Conservation (phyloP, 2,888 invertebrate species). For the Molorchus minor region DNA sequence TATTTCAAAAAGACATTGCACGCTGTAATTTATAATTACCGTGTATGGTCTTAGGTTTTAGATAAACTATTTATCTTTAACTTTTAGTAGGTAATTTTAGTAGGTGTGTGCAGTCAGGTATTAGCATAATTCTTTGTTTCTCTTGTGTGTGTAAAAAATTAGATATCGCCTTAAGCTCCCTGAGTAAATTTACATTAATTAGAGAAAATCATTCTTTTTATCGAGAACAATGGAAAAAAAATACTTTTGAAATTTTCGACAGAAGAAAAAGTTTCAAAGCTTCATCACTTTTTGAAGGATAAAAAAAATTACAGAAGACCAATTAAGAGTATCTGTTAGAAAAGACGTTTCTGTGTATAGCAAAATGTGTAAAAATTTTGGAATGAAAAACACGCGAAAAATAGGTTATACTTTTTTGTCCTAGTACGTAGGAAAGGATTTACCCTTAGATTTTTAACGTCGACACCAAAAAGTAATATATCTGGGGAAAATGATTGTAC, state of each 20-base stretch:
- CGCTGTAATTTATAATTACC: too few relatives aligned
- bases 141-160: too few relatives aligned
- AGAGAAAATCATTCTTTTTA: too few relatives aligned
- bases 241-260: conserved; percentile 1
- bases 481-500: neutral
- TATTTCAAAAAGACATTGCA: too few relatives aligned
- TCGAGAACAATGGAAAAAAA: neutral
- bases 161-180: too few relatives aligned
- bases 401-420: conserved; percentile 9
- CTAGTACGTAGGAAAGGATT: neutral
- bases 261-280: neutral
- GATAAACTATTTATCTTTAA: too few relatives aligned
- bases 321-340: neutral
- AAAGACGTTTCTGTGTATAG: conserved; percentile 1
- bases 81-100: too few relatives aligned
- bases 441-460: neutral
- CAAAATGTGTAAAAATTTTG: neutral
- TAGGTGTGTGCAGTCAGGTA: too few relatives aligned
- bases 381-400: neutral
- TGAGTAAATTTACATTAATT: too few relatives aligned
- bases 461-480: neutral
- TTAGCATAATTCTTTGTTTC: too few relatives aligned
- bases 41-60: too few relatives aligned
- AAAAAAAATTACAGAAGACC: neutral
- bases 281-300: neutral